Conservation (phyloP, 1,140 invertebrate species). For the Mizuhopecten yessoensis region DNA sequence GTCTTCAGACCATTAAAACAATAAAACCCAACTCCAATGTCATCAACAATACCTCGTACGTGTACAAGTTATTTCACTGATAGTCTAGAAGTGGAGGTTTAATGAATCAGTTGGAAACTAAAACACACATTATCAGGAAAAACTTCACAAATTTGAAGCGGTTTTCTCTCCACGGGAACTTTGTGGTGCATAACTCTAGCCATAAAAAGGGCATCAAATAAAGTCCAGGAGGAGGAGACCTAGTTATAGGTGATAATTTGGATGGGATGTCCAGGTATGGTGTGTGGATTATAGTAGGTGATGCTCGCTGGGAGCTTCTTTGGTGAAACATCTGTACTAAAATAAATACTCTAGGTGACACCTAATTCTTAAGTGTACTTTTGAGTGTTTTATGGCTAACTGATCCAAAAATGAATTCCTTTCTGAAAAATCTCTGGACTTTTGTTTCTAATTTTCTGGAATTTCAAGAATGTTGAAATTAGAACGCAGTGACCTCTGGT, state of each 20-base stretch:
- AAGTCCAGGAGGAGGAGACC: not conserved
- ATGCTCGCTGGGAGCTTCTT: not conserved
- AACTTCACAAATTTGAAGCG: not conserved
- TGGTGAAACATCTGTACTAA: not conserved
- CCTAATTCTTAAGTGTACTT: too few relatives aligned
- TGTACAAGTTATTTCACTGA: conserved; percentile 29
- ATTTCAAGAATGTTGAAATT: too few relatives aligned
- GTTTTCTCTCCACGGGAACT: not conserved
- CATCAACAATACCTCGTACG: not conserved
- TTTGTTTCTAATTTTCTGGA: too few relatives aligned
- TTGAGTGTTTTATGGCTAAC: too few relatives aligned
- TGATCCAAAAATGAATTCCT: too few relatives aligned
- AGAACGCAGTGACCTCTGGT: too few relatives aligned
- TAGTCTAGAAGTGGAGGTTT: conserved; percentile 16
- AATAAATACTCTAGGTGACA: too few relatives aligned
- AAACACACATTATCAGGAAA: conserved; percentile 10
- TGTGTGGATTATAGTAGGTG: not conserved
- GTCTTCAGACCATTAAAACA: conserved; percentile 24
- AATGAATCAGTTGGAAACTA: conserved; percentile 27
- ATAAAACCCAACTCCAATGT: conserved; percentile 14
- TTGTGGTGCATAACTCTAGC: not conserved
- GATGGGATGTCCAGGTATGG: not conserved
- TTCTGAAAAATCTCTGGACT: too few relatives aligned
- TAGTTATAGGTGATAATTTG: conserved; percentile 11
- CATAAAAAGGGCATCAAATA: not conserved